Evolutionary conservation across 2,113 vertebrate genomes (phyloP).

Genomic region (Mustela nigripes): DNA sequence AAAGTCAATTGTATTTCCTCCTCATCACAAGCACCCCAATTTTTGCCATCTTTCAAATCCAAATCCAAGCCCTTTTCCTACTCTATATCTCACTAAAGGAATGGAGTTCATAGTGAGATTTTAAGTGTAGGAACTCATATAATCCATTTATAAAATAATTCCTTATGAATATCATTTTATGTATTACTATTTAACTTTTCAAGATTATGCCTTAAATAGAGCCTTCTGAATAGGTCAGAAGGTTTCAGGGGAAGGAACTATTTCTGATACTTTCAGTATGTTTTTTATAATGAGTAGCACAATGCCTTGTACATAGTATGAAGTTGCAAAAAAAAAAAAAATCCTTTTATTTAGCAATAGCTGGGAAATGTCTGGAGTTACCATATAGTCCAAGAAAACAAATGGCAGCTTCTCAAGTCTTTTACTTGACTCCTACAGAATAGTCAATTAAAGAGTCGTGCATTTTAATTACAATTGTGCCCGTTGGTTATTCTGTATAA

Average conservation of each 20-base stretch:
- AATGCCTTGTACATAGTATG: background rate
- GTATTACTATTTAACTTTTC: background rate
- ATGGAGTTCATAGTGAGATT: background rate
- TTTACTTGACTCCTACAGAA: background rate
- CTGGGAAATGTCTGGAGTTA: background rate
- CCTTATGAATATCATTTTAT: background rate
- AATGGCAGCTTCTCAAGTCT: background rate
- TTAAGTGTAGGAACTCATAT: background rate
- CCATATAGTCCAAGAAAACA: background rate
- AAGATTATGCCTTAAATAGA: background rate
- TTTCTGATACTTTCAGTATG: background rate
- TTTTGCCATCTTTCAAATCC: background rate
- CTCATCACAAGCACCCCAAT: background rate
- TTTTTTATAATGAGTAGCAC: background rate
- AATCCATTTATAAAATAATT: background rate
- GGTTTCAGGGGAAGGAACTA: background rate
- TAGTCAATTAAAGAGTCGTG: background rate
- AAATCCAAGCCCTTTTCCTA: background rate
- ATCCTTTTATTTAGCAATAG: background rate
- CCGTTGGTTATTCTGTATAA: background rate
- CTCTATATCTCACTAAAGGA: background rate
- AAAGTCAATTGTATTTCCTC: background rate
- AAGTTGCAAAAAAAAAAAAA: background rate
- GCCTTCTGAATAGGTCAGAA: background rate
- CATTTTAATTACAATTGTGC: constrained; percentile 8